Evolutionary conservation across 92 coral and sea anemone species (phyloP).

Genomic region (Palythoa grandis): DNA sequence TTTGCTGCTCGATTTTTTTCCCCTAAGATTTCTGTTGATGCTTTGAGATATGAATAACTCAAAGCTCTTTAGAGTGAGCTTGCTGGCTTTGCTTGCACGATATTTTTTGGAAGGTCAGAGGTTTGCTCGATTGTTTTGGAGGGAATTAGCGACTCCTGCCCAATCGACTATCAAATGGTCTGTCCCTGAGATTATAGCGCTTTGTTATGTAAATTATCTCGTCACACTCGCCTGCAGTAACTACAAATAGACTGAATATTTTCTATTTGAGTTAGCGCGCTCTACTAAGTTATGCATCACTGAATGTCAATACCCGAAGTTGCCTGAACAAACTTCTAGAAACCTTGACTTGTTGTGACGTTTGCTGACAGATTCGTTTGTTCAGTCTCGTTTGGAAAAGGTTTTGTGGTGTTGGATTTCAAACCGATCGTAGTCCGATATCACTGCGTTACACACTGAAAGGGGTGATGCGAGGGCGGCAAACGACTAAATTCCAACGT

Average conservation of each 20-base stretch:
- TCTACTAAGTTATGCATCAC: conserved; percentile 11
- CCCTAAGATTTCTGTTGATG: too few species aligned
- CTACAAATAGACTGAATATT: conserved; percentile 12
- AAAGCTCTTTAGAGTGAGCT: too few species aligned
- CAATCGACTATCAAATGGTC: too few species aligned
- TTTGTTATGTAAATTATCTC: conserved; percentile 15
- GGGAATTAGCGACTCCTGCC: too few species aligned
- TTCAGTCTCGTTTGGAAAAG: not conserved
- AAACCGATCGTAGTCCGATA: conserved; percentile 10
- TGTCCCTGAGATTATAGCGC: not conserved
- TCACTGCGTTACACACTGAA: not conserved
- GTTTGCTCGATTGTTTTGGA: too few species aligned
- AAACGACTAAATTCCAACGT: conserved; percentile 30
- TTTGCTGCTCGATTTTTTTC: too few species aligned
- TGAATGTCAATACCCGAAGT: conserved; percentile 27
- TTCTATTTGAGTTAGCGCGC: not conserved
- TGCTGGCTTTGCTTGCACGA: too few species aligned
- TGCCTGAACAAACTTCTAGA: conserved; percentile 35
- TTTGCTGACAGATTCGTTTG: conserved; percentile 46
- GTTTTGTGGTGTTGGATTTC: conserved; percentile 25
- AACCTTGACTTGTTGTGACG: conserved; percentile 26
- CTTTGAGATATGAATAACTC: too few species aligned
- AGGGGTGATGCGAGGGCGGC: conserved; percentile 25
- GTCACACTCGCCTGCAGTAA: not conserved
- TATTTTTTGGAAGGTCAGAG: too few species aligned